Evolutionary conservation across 2,888 invertebrate species (phyloP).

Genomic region (Brachylomia viminalis): DNA sequence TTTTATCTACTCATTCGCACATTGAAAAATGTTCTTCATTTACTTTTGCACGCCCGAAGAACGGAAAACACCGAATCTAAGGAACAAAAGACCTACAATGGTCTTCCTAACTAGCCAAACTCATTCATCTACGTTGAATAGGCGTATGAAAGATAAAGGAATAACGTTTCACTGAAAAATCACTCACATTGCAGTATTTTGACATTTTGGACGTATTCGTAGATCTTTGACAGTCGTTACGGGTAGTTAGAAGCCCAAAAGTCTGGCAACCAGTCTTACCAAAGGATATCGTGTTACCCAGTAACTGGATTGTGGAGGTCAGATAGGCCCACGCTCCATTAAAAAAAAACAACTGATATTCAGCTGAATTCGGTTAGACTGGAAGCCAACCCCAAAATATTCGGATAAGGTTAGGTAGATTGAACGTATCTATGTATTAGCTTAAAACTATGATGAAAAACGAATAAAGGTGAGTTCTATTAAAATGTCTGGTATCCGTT

Average conservation of each 20-base stretch:
- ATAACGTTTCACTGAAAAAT: slow-evolving; percentile 40
- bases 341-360: background rate
- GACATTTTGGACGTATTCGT: slow-evolving; percentile 22
- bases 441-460: slow-evolving; percentile 30
- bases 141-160: slow-evolving; percentile 47
- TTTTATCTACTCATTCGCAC: slow-evolving; percentile 14
- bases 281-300: background rate
- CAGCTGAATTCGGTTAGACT: background rate
- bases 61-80: slow-evolving; percentile 43
- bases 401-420: background rate
- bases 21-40: slow-evolving; percentile 37
- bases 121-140: slow-evolving; percentile 57
- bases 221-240: background rate
- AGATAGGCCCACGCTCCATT: background rate
- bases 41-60: slow-evolving; percentile 33
- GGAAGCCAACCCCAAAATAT: background rate
- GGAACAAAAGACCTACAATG: slow-evolving; percentile 51
- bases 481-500: slow-evolving; percentile 17
- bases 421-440: slow-evolving; percentile 8
- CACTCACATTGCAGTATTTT: slow-evolving; percentile 25
- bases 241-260: background rate
- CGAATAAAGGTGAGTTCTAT: slow-evolving; percentile 34
- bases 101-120: slow-evolving; percentile 57
- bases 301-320: background rate
- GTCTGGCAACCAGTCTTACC: background rate